A percentile compares a stretch with the other conserved stretches of the same genome.
phyloP scores from a whole-genome alignment of 2,797 vertebrate species.

The Linurgus olivaceus region DNA sequence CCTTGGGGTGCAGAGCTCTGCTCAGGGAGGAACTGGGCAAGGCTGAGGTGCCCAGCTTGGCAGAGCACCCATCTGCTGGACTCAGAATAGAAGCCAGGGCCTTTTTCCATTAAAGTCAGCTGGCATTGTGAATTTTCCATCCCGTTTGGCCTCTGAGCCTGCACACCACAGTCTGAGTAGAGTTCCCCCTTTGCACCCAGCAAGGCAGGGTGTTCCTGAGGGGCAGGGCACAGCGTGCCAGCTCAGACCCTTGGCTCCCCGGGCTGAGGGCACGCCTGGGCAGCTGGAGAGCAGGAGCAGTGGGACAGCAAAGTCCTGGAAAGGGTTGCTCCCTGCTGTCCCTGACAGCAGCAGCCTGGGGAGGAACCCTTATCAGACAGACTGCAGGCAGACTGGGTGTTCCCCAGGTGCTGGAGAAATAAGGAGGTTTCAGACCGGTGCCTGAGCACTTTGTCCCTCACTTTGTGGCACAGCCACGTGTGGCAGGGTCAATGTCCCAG shows the following conservation, averaged over 20 bases:
- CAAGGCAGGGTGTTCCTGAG: background rate
- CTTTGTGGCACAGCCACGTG: accelerated
- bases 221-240: background rate
- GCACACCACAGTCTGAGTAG: background rate
- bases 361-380: background rate
- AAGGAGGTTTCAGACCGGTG: background rate
- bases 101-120: background rate
- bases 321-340: background rate
- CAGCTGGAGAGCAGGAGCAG: background rate
- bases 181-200: background rate
- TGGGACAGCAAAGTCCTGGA: background rate
- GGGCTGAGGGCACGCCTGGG: accelerated
- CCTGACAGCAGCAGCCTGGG: background rate
- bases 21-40: background rate
- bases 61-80: background rate
- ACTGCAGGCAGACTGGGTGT: background rate
- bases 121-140: background rate
- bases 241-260: background rate
- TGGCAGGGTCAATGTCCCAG: background rate
- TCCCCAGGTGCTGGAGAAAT: background rate
- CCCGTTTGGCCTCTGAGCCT: background rate
- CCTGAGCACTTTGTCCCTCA: background rate
- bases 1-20: background rate
- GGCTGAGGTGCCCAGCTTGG: background rate
- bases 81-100: background rate